Conservation (phyloP, 2,797 vertebrate genomes). For the Diplodus puntazzo region DNA sequence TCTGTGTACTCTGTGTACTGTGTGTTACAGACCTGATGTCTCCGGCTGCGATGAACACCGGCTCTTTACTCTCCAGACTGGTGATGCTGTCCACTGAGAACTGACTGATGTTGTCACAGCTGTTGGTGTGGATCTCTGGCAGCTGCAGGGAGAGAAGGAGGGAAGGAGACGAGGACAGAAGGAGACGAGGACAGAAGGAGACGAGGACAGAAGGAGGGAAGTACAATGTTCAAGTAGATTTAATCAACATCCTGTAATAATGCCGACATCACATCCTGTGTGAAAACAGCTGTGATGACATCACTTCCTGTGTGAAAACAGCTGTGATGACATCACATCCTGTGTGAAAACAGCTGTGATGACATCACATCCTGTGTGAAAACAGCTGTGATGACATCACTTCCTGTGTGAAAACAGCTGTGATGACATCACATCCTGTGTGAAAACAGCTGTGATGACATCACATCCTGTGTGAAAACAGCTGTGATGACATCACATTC, state of each 20-base stretch:
- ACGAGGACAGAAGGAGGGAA: background rate
- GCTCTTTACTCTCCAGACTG: conserved; percentile 97
- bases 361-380: too few species aligned
- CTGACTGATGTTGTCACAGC: conserved; percentile 98
- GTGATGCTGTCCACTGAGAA: conserved; percentile 99
- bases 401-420: too few species aligned
- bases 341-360: too few species aligned
- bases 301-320: too few species aligned
- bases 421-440: too few species aligned
- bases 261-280: conserved; percentile 17
- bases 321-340: too few species aligned
- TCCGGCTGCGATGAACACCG: conserved; percentile 95
- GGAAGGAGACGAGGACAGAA: background rate
- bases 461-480: too few species aligned
- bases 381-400: too few species aligned
- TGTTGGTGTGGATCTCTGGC: conserved; percentile 94
- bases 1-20: too few species aligned
- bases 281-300: too few species aligned
- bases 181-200: background rate
- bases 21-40: conserved; percentile 90
- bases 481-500: conserved; percentile 19
- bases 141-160: conserved; percentile 78
- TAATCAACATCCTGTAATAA: background rate
- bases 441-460: too few species aligned
- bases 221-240: background rate